Percentiles rank a stretch among this genome's conserved stretches.
Conservation (phyloP, 2,113 vertebrate species). For the Oxyura jamaicensis region DNA sequence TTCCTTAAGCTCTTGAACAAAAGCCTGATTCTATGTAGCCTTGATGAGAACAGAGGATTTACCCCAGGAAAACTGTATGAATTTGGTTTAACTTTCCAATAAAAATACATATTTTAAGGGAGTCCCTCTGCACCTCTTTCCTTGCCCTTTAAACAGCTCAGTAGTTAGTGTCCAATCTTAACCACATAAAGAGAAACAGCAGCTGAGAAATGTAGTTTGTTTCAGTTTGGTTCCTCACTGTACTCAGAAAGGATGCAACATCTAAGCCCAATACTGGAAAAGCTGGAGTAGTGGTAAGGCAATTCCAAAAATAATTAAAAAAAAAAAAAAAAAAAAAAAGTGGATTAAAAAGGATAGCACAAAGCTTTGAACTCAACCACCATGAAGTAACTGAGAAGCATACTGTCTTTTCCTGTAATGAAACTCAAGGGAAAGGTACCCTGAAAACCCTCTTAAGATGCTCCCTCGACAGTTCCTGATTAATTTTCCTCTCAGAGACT, state of each 20-base stretch:
- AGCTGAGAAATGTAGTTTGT: slow-evolving; percentile 31
- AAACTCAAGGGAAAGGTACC: neutral
- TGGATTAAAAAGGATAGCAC: neutral
- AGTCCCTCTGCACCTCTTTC: neutral
- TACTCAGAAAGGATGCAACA: neutral
- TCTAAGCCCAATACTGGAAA: neutral
- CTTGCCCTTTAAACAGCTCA: neutral
- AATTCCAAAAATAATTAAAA: neutral
- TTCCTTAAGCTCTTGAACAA: slow-evolving; percentile 26
- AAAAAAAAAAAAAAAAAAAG: neutral
- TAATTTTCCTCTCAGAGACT: slow-evolving; percentile 18
- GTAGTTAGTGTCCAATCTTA: neutral
- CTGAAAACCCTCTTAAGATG: neutral
- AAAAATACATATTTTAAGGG: slow-evolving; percentile 12
- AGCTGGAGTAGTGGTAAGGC: neutral
- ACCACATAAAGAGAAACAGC: slow-evolving; percentile 1
- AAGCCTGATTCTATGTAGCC: slow-evolving; percentile 15
- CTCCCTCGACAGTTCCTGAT: neutral
- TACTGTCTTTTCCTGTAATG: neutral
- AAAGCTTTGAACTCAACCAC: neutral
- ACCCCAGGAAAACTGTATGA: neutral
- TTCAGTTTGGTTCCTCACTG: neutral
- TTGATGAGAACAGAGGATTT: neutral
- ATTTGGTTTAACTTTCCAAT: neutral
- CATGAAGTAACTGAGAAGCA: neutral